These are phyloP conservation scores for Halyomorpha halys DNA, from an alignment of 1,140 invertebrate species.

Conservation along the genomic window DNA sequence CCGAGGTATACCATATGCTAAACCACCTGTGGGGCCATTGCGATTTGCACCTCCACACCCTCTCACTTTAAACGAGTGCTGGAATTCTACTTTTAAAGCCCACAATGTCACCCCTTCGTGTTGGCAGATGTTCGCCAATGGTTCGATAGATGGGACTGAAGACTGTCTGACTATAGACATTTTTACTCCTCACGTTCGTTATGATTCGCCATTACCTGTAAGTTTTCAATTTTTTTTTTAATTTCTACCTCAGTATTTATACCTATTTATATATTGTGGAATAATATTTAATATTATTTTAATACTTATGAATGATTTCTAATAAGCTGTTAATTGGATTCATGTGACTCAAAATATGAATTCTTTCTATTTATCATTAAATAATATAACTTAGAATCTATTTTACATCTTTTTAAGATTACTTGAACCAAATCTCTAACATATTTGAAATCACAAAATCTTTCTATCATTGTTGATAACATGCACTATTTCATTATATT, in stretches of 20 bases:
- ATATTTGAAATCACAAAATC: too few species aligned
- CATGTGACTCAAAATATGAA: too few species aligned
- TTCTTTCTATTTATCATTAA: too few species aligned
- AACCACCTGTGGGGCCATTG: constrained; percentile 71
- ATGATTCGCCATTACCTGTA: constrained; percentile 28
- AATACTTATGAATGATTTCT: too few species aligned
- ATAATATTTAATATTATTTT: not conserved
- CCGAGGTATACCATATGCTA: constrained; percentile 88
- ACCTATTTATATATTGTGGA: not conserved
- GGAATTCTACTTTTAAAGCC: constrained; percentile 61
- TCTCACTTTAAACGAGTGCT: constrained; percentile 60
- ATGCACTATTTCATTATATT: too few species aligned
- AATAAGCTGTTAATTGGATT: too few species aligned
- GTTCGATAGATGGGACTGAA: constrained; percentile 58
- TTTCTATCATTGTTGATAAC: too few species aligned
- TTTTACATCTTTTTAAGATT: too few species aligned
- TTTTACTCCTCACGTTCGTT: constrained; percentile 57
- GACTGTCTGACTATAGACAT: constrained; percentile 95
- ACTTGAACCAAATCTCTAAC: too few species aligned
- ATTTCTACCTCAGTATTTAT: not conserved
- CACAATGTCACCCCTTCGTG: constrained; percentile 55
- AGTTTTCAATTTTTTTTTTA: constrained; percentile 12
- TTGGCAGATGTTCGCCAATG: constrained; percentile 53
- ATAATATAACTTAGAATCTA: too few species aligned
- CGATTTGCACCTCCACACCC: constrained; percentile 82